phyloP scores from a whole-genome alignment of 2,113 vertebrate species.

The Cebidichthys violaceus region DNA sequence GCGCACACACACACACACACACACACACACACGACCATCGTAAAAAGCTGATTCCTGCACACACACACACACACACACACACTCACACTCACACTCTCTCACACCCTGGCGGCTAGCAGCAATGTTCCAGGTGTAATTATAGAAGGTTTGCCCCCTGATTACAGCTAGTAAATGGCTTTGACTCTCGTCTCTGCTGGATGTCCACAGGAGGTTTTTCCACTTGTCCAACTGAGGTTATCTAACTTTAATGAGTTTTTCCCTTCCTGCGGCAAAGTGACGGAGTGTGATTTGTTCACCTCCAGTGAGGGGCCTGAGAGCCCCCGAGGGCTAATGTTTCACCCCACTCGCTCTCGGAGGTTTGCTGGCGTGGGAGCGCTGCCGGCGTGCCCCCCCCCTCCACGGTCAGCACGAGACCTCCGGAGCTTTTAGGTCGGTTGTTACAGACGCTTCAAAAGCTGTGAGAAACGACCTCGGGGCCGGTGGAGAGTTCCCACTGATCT shows the following conservation, averaged over 20 bases:
- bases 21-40: slow-evolving; percentile 11
- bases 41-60: slow-evolving; percentile 44
- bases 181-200: slow-evolving; percentile 55
- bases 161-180: slow-evolving; percentile 61
- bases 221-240: slow-evolving; percentile 70
- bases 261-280: slow-evolving; percentile 52
- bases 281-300: slow-evolving; percentile 52
- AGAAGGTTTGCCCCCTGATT: slow-evolving; percentile 61
- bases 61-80: slow-evolving; percentile 21
- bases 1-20: background rate
- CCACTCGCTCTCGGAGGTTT: slow-evolving; percentile 13
- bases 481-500: slow-evolving; percentile 27
- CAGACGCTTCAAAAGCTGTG: slow-evolving; percentile 34
- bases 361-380: slow-evolving; percentile 9
- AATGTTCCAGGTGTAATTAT: slow-evolving; percentile 79
- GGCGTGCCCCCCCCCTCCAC: slow-evolving; percentile 24
- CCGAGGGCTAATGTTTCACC: slow-evolving; percentile 51
- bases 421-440: slow-evolving; percentile 21
- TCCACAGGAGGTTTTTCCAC: slow-evolving; percentile 71
- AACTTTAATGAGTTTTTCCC: slow-evolving; percentile 77
- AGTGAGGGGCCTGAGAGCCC: slow-evolving; percentile 21
- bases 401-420: slow-evolving; percentile 37
- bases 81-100: slow-evolving; percentile 13
- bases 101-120: slow-evolving; percentile 12
- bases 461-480: slow-evolving; percentile 48